Evolutionary conservation across 2,888 invertebrate genomes (phyloP).

Genomic region (Siphlonurus alternatus): DNA sequence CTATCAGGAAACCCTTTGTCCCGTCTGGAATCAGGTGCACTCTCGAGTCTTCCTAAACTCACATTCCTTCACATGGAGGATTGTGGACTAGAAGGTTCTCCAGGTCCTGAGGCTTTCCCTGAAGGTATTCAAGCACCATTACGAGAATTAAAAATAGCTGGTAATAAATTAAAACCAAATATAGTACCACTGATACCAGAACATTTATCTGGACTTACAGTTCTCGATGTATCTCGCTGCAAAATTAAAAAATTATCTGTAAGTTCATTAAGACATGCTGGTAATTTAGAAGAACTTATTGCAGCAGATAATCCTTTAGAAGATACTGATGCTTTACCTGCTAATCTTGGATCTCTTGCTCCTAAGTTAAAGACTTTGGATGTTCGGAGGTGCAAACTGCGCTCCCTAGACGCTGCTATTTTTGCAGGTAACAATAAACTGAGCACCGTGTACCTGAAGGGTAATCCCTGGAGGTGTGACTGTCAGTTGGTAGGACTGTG

Average conservation of each 20-base stretch:
- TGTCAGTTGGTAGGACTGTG: slow-evolving; percentile 52
- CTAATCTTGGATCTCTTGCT: slow-evolving; percentile 33
- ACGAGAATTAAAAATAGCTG: slow-evolving; percentile 46
- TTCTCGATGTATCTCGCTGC: slow-evolving; percentile 33
- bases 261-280: slow-evolving; percentile 42
- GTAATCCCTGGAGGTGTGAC: slow-evolving; percentile 51
- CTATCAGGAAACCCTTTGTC: slow-evolving; percentile 5
- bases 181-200: slow-evolving; percentile 42
- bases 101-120: slow-evolving; percentile 48
- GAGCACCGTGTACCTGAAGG: slow-evolving; percentile 41
- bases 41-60: slow-evolving; percentile 46
- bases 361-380: slow-evolving; percentile 41
- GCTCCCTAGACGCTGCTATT: slow-evolving; percentile 39
- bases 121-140: slow-evolving; percentile 43
- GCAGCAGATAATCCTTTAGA: slow-evolving; percentile 40
- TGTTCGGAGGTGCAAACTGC: slow-evolving; percentile 43
- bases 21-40: slow-evolving; percentile 46
- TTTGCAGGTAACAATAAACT: slow-evolving; percentile 32
- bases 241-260: slow-evolving; percentile 36
- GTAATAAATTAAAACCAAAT: slow-evolving; percentile 43
- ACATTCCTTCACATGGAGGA: slow-evolving; percentile 49
- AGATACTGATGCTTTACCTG: slow-evolving; percentile 25
- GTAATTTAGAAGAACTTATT: slow-evolving; percentile 43
- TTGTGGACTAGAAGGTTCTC: slow-evolving; percentile 44
- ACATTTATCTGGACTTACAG: slow-evolving; percentile 43